Evolutionary conservation across 2,888 invertebrate species (phyloP), one percentile per base, ranked within the genome.

Genomic region (Drosophila tanythrix): DNA sequence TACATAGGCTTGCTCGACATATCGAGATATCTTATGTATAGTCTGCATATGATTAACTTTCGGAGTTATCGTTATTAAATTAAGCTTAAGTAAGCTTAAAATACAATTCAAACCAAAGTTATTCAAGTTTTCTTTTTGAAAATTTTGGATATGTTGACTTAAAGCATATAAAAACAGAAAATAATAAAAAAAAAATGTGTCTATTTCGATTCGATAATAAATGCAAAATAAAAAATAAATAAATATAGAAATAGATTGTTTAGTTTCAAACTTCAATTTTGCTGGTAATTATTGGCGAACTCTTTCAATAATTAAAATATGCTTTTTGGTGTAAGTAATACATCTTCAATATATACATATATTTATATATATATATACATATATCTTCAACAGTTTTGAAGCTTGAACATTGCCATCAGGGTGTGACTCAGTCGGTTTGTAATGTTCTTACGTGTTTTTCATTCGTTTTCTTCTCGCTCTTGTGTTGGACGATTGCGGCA

Each of bases 401-500:
- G 1, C 21, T 21, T 21, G 21, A 21, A 15, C 0, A 46, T 4
- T 46, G 25, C 1, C 25, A 4, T 1, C 15, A 46, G 46, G 15
- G 46, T 46, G 25, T 46, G 15, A 4, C 1, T 46, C 2, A 15
- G 25, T 46, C 46, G 46, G 15, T 4, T 8, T 25, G 15, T 4
- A 4, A 25, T 65, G 65, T 38, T 57, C 62, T 52, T 46, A 25
- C 4, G 15, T 74, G 46, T 51, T 50, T 38, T 27, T 21, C 48
- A 31, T 56, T 13, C n/a, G 15, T 60, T 76, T 83, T 52, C 52
- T 43, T 51, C 60, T 55, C 38, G 50, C 43, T 46, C 38, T 46
- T 46, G 52, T 55, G 15, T 58, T 36, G 11, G 10, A 70, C 60
- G 62, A 67, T 75, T 84, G 83, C 76, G 66, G 80, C 57, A 72